These are phyloP conservation scores for Guaruba guarouba DNA, from an alignment of 2,113 vertebrate genomes.

Conservation along the genomic window DNA sequence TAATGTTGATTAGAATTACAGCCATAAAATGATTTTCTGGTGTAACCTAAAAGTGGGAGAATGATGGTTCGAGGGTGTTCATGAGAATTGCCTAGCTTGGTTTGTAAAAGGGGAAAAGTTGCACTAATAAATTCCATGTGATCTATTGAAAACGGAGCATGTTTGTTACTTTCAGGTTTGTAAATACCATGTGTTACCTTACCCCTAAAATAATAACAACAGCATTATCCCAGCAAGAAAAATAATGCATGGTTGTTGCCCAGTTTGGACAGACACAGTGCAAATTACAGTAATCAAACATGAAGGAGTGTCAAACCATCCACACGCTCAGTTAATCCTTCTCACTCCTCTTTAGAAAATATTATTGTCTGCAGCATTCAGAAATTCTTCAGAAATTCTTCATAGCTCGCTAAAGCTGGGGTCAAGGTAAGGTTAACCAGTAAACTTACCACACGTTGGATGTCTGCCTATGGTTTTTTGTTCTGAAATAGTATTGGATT, in stretches of 20 bases:
- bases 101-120: not conserved
- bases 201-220: not conserved
- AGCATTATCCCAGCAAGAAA: not conserved
- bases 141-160: not conserved
- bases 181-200: not conserved
- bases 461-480: not conserved
- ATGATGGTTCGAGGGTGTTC: not conserved
- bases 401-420: not conserved
- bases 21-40: not conserved
- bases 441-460: rapidly evolving
- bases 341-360: not conserved
- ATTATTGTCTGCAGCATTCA: not conserved
- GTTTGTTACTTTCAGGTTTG: not conserved
- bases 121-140: not conserved
- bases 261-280: not conserved
- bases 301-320: not conserved
- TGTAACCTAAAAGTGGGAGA: not conserved
- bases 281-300: not conserved
- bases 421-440: not conserved
- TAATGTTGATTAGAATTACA: not conserved
- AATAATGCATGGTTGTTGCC: not conserved
- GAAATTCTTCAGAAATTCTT: not conserved
- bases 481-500: not conserved
- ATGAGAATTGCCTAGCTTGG: not conserved
- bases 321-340: not conserved